phyloP scores from a whole-genome alignment of 2,113 vertebrate genomes.

The Lanius collurio region DNA sequence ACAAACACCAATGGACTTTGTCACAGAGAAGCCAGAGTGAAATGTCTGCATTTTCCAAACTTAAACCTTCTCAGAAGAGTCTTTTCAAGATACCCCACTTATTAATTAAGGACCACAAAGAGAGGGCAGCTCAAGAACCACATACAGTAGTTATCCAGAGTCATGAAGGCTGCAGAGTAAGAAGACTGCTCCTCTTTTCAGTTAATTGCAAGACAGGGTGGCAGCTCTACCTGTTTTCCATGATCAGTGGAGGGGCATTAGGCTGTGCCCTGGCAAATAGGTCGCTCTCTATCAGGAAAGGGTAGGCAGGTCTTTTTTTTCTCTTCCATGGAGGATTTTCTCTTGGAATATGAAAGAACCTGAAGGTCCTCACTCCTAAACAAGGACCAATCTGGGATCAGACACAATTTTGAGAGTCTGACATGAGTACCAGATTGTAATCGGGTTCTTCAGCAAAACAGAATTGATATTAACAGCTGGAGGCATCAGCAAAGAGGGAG shows the following conservation, averaged over 20 bases:
- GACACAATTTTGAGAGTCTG: neutral
- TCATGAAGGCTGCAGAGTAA: rapidly evolving
- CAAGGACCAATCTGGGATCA: neutral
- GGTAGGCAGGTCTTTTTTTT: rapidly evolving
- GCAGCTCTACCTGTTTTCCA: rapidly evolving
- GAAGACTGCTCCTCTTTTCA: neutral
- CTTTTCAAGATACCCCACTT: neutral
- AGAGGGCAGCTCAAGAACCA: neutral
- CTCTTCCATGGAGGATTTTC: neutral
- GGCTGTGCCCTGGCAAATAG: neutral
- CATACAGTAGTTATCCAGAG: neutral
- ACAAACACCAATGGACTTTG: neutral
- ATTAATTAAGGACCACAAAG: neutral
- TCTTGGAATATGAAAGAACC: neutral
- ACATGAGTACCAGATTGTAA: neutral
- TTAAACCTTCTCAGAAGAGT: neutral
- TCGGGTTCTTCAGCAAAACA: neutral
- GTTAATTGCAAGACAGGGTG: neutral
- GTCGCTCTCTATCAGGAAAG: rapidly evolving
- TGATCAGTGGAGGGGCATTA: rapidly evolving
- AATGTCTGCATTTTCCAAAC: neutral
- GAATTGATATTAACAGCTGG: neutral
- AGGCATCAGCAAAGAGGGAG: neutral
- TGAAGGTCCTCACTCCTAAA: neutral
- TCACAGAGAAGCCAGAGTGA: neutral